Conservation (phyloP, 2,888 invertebrate genomes). For the Conchocele bisecta region DNA sequence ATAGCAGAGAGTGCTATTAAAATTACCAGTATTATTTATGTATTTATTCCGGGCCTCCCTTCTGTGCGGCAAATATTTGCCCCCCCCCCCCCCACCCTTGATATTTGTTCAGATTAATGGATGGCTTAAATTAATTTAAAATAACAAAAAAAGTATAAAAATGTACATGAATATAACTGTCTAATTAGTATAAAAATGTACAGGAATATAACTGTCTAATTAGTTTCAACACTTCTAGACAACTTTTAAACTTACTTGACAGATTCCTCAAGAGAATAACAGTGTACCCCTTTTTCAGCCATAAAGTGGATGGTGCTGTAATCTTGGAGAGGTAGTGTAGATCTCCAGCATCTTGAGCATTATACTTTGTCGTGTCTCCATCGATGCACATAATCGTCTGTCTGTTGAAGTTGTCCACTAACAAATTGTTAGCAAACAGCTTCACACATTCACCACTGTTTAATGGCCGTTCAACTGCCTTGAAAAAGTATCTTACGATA, state of each 20-base stretch:
- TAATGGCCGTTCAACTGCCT: slow-evolving; percentile 17
- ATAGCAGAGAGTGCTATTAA: too few relatives aligned
- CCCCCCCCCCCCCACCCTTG: too few relatives aligned
- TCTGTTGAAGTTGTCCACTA: slow-evolving; percentile 31
- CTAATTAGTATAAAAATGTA: too few relatives aligned
- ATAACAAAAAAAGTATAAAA: too few relatives aligned
- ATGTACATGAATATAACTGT: too few relatives aligned
- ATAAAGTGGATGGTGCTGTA: slow-evolving; percentile 9
- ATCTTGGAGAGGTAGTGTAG: neutral
- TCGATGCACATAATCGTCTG: slow-evolving; percentile 7
- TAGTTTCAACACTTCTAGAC: too few relatives aligned
- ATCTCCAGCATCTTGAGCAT: slow-evolving; percentile 21
- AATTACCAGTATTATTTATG: too few relatives aligned
- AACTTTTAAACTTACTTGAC: slow-evolving; percentile 25
- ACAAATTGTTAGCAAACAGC: slow-evolving; percentile 15
- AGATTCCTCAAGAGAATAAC: slow-evolving; percentile 31
- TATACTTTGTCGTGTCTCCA: slow-evolving; percentile 17
- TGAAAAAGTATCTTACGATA: neutral
- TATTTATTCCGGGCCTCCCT: too few relatives aligned
- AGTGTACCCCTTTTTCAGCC: slow-evolving; percentile 19
- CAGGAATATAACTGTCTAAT: too few relatives aligned
- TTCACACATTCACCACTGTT: neutral
- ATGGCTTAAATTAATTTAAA: too few relatives aligned
- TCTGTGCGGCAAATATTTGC: too few relatives aligned
- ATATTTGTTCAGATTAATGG: too few relatives aligned